A percentile compares a stretch with the other conserved stretches of the same genome.
Conservation (phyloP, 2,113 vertebrate species). For the Cephalopholis sonnerati region DNA sequence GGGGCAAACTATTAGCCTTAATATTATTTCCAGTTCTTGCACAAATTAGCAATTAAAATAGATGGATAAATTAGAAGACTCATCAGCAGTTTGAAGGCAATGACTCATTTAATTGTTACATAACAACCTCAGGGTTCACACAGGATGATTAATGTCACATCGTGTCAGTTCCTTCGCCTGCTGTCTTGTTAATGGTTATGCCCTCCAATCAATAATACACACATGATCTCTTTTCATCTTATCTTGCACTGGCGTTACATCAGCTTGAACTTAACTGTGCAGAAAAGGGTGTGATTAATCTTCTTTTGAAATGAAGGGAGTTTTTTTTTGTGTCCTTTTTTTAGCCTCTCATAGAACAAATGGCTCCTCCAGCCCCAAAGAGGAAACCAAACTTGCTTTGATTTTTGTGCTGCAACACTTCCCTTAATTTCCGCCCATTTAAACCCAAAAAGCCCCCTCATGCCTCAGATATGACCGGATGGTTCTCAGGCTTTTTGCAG, state of each 20-base stretch:
- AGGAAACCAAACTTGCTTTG: constrained; percentile 6
- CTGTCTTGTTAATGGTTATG: constrained; percentile 21
- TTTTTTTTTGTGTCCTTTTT: constrained; percentile 2
- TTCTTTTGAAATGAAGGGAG: not conserved
- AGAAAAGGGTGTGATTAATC: constrained; percentile 29
- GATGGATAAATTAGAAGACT: not conserved
- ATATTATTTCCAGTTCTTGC: not conserved
- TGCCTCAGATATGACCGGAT: not conserved
- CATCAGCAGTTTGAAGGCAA: constrained; percentile 15
- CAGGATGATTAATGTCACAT: not conserved
- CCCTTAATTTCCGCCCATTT: constrained; percentile 3
- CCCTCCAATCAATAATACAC: constrained; percentile 6
- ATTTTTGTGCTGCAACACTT: constrained; percentile 33
- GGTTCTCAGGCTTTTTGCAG: not conserved
- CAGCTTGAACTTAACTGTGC: constrained; percentile 26
- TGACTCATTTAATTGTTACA: constrained; percentile 27
- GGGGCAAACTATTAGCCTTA: not conserved
- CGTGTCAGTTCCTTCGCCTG: not conserved
- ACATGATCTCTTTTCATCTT: not conserved
- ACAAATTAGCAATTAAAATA: not conserved
- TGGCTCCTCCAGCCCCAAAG: constrained; percentile 1
- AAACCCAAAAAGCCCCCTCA: constrained; percentile 4
- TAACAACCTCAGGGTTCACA: not conserved
- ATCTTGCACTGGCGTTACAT: constrained; percentile 58
- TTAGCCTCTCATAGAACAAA: not conserved